phyloP scores from a whole-genome alignment of 37 sponge, comb jelly and placozoan genomes.

The Geodia barretti region DNA sequence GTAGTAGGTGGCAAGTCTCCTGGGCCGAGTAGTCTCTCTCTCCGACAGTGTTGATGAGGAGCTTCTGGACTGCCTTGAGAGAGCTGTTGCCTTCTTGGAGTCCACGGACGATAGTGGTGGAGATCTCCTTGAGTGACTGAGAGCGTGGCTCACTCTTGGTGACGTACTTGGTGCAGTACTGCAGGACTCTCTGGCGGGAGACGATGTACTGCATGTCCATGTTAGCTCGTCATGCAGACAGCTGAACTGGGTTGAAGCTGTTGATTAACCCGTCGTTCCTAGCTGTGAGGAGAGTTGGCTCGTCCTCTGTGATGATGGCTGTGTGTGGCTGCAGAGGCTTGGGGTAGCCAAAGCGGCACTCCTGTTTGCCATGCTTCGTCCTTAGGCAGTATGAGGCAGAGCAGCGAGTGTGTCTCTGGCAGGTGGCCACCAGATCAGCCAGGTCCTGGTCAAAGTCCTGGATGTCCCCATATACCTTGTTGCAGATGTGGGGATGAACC shows the following conservation, averaged over 20 bases:
- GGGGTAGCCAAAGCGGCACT: slow-evolving; percentile 50
- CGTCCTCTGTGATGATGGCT: background rate
- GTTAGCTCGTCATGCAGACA: slow-evolving; percentile 56
- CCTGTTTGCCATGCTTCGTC: slow-evolving; percentile 21
- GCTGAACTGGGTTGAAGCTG: slow-evolving; percentile 51
- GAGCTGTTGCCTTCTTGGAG: slow-evolving; percentile 13
- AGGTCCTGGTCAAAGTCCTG: slow-evolving; percentile 19
- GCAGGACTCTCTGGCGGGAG: slow-evolving; percentile 20
- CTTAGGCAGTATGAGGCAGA: slow-evolving; percentile 43
- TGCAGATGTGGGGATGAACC: slow-evolving; percentile 34
- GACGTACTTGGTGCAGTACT: slow-evolving; percentile 47
- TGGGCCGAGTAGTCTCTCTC: slow-evolving; percentile 47
- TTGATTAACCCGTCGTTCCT: slow-evolving; percentile 51
- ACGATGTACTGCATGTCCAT: slow-evolving; percentile 64
- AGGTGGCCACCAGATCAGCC: slow-evolving; percentile 47
- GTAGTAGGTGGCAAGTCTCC: slow-evolving; percentile 56
- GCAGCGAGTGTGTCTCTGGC: slow-evolving; percentile 51
- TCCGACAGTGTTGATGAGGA: slow-evolving; percentile 35
- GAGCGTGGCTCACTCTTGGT: slow-evolving; percentile 40
- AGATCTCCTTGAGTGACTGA: slow-evolving; percentile 34
- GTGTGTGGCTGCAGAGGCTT: slow-evolving; percentile 32
- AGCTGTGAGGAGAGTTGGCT: slow-evolving; percentile 17
- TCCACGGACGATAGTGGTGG: slow-evolving; percentile 13
- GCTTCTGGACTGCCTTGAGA: slow-evolving; percentile 29
- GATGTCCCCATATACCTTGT: slow-evolving; percentile 12